Evolutionary conservation across 2,888 invertebrate genomes (phyloP).

Genomic region (Suillia variegata): DNA sequence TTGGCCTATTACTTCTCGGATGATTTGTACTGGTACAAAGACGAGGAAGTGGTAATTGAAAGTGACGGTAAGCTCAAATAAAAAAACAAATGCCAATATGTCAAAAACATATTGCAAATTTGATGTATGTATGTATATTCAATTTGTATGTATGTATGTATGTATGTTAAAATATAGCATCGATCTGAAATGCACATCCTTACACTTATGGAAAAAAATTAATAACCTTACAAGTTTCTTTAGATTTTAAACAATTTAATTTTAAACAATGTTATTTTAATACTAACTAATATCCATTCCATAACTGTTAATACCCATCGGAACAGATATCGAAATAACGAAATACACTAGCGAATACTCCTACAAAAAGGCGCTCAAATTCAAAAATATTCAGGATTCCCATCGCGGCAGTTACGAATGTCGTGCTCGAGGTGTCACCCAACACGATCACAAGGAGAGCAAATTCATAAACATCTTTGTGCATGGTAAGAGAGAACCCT

Average conservation of each 20-base stretch:
- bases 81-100: too few relatives aligned
- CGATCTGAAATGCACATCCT: too few relatives aligned
- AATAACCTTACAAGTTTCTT: too few relatives aligned
- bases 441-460: slow-evolving; percentile 41
- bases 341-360: slow-evolving; percentile 48
- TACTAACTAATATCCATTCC: too few relatives aligned
- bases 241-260: too few relatives aligned
- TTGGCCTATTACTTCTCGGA: slow-evolving; percentile 64
- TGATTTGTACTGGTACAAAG: slow-evolving; percentile 63
- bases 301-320: not conserved
- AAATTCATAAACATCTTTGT: slow-evolving; percentile 53
- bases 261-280: too few relatives aligned
- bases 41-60: slow-evolving; percentile 40
- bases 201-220: too few relatives aligned
- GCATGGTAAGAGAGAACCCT: slow-evolving; percentile 53
- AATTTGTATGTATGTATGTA: too few relatives aligned
- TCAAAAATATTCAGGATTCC: slow-evolving; percentile 51
- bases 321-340: slow-evolving; percentile 39
- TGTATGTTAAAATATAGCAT: too few relatives aligned
- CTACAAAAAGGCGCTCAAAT: slow-evolving; percentile 52
- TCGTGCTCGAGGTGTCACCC: slow-evolving; percentile 42
- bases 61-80: slow-evolving; percentile 27
- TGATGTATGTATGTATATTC: too few relatives aligned
- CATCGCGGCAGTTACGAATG: slow-evolving; percentile 62
- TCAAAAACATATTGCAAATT: not conserved